Evolutionary conservation across 2,113 vertebrate genomes (phyloP), one percentile per base, ranked within the genome.

Genomic region (Lepus europaeus): DNA sequence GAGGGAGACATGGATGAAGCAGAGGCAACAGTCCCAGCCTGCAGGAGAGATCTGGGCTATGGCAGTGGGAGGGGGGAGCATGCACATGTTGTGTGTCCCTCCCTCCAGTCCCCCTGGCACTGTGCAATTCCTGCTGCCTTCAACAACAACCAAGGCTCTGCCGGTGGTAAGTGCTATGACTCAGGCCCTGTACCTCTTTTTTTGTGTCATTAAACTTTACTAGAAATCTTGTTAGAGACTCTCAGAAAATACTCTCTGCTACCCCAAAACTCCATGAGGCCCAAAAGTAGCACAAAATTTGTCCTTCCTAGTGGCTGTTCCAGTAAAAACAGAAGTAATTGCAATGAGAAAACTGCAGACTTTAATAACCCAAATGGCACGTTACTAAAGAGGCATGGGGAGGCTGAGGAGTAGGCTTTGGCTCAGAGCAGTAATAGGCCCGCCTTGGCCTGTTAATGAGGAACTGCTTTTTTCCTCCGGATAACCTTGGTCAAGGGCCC

Each of bases 241-340:
- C 70, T 61, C 31, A 39, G 79, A 74, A 89, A 69, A 68, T n/a
- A 77, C 29, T 23, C n/a, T 36, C 45, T n/a, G 63, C 36, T 49
- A 20, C 23, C 49, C 78, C 4, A 29, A 77, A 80, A 80, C 39
- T 49, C 39, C n/a, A 14, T 69, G 59, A 16, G 12, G 16, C n/a
- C 64, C 25, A 39, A 36, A 56, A 93, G 59, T 14, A 39, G 23
- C 84, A 63, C 27, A 36, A 89, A 93, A 83, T n/a, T 51, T 36
- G 25, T 45, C 23, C 31, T 2, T 63, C n/a, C 20, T 12, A 22
- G 64, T 66, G 70, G 36, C 27, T 27, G 12, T 73, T 12, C 0
- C 9, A 33, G 64, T 82, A 39, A 87, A 82, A 86, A 20, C 22
- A 70, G 63, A 31, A 82, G 25, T 31, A 36, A 10, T 79, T 66